phyloP scores from a whole-genome alignment of 1,140 invertebrate genomes.

The Paralvinella palmiformis region DNA sequence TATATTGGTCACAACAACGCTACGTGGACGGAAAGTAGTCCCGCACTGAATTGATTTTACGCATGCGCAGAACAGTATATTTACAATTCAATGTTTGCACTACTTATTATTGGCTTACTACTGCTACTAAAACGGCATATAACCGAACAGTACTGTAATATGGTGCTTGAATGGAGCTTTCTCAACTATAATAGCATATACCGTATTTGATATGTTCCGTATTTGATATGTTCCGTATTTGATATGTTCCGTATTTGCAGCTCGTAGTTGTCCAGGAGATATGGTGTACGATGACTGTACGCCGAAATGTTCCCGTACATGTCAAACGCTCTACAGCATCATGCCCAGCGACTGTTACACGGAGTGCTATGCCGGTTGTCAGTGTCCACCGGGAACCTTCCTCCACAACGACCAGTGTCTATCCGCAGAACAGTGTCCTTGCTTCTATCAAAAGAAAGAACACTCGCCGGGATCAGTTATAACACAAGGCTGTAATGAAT shows the following conservation, averaged over 20 bases:
- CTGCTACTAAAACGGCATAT: too few species aligned
- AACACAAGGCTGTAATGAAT: slow-evolving; percentile 27
- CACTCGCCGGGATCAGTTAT: slow-evolving; percentile 18
- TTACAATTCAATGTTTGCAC: too few species aligned
- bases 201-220: too few species aligned
- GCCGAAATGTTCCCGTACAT: slow-evolving; percentile 14
- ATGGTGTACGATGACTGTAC: slow-evolving; percentile 19
- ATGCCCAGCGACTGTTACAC: slow-evolving; percentile 3
- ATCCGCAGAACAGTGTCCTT: slow-evolving; percentile 23
- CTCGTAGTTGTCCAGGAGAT: slow-evolving; percentile 10
- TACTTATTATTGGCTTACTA: too few species aligned
- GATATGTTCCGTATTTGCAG: not conserved
- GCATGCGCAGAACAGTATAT: too few species aligned
- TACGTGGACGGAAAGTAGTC: too few species aligned
- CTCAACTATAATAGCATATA: too few species aligned
- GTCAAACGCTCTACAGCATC: slow-evolving; percentile 17
- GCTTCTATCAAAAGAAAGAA: slow-evolving; percentile 21
- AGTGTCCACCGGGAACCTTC: slow-evolving; percentile 15
- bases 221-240: too few species aligned
- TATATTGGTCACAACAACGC: too few species aligned
- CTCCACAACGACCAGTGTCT: slow-evolving; percentile 23
- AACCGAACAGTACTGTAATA: too few species aligned
- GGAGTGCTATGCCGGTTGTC: slow-evolving; percentile 17
- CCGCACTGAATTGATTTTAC: too few species aligned
- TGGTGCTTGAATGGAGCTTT: too few species aligned